Conservation (phyloP, 23 tunicate genomes). For the Diplosoma virens region DNA sequence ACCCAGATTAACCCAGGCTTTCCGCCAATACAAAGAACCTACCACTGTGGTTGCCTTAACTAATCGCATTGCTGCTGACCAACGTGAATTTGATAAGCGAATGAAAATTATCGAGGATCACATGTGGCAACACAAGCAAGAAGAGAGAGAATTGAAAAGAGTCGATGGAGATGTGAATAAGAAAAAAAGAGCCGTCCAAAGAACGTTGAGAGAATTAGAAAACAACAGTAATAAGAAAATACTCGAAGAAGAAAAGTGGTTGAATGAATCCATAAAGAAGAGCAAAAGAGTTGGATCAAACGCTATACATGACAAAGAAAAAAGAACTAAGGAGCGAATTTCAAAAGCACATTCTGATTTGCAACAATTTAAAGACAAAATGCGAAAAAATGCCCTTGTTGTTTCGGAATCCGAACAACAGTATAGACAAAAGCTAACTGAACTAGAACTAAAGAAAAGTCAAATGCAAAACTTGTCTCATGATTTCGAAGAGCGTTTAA, state of each 20-base stretch:
- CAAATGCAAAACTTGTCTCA: conserved; percentile 61
- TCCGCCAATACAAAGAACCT: conserved; percentile 54
- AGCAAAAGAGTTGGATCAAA: conserved; percentile 62
- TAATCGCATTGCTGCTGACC: conserved; percentile 71
- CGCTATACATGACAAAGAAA: conserved; percentile 68
- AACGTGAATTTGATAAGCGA: conserved; percentile 70
- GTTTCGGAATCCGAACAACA: conserved; percentile 75
- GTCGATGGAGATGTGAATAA: conserved; percentile 85
- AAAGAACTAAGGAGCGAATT: conserved; percentile 60
- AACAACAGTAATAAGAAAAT: conserved; percentile 62
- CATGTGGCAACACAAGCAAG: conserved; percentile 98
- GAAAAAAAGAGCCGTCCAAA: conserved; percentile 56
- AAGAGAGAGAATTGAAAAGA: conserved; percentile 79
- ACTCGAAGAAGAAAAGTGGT: conserved; percentile 81
- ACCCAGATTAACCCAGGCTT: conserved; percentile 16
- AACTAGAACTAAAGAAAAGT: conserved; percentile 57
- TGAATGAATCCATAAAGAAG: conserved; percentile 56
- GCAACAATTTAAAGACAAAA: conserved; percentile 65
- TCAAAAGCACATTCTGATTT: conserved; percentile 77
- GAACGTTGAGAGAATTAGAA: conserved; percentile 77
- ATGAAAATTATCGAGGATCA: conserved; percentile 96
- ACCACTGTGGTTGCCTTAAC: conserved; percentile 59
- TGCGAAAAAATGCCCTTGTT: conserved; percentile 60
- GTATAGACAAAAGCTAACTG: conserved; percentile 56
- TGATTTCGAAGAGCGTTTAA: conserved; percentile 67